A percentile compares a stretch with the other conserved stretches of the same genome.
Evolutionary conservation across 2,888 invertebrate species (phyloP).

Genomic region (Hydroisotoma schaefferi): DNA sequence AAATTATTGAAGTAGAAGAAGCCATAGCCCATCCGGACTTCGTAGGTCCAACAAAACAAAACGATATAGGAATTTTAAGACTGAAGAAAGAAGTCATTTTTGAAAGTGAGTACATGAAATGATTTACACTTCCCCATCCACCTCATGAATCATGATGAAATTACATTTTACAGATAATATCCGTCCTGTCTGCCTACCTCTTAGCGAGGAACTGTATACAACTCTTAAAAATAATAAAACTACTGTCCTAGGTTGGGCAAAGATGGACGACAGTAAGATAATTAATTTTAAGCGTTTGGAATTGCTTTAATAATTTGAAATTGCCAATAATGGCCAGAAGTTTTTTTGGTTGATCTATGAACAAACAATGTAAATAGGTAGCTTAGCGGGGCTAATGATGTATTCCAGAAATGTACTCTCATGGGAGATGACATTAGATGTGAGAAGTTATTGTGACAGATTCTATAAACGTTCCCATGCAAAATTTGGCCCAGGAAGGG

Average conservation of each 20-base stretch:
- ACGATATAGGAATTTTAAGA: constrained; percentile 3
- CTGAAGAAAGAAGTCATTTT: not conserved
- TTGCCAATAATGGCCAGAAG: too few species aligned
- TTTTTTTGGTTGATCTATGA: too few species aligned
- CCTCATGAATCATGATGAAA: not conserved
- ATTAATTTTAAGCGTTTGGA: too few species aligned
- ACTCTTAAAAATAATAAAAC: constrained; percentile 6
- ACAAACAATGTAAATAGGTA: not conserved
- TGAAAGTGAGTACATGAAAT: not conserved
- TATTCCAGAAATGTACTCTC: not conserved
- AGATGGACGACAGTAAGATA: constrained; percentile 1
- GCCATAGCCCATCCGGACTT: constrained; percentile 1
- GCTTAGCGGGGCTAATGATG: constrained; percentile 1
- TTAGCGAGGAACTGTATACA: not conserved
- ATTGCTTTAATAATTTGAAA: too few species aligned
- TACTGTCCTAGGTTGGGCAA: not conserved
- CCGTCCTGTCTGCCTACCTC: constrained; percentile 2
- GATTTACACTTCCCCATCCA: not conserved
- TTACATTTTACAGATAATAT: not conserved
- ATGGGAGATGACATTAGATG: constrained; percentile 1
- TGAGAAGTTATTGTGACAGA: constrained; percentile 3
- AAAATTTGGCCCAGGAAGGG: constrained; percentile 8
- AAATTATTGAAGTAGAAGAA: not conserved
- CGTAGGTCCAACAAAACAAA: constrained; percentile 3
- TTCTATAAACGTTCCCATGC: constrained; percentile 10